Percentiles rank a stretch among this genome's conserved stretches.
Evolutionary conservation across 2,888 invertebrate species (phyloP).

Genomic region (Parnassius smintheus): DNA sequence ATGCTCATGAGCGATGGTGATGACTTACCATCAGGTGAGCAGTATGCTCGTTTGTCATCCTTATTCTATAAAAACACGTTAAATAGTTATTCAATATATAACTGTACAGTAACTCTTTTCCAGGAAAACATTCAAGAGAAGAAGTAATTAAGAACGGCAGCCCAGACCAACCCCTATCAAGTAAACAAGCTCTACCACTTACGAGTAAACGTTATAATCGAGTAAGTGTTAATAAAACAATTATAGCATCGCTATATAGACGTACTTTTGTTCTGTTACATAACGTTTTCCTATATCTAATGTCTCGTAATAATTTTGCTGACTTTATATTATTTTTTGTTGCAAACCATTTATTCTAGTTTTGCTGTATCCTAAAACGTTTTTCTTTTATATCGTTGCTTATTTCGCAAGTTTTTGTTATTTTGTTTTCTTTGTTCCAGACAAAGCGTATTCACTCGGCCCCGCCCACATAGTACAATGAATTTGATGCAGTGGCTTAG

Average conservation of each 20-base stretch:
- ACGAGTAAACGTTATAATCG: not conserved
- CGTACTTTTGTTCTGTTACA: conserved; percentile 15
- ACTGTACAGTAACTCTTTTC: too few species aligned
- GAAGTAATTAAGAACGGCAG: too few species aligned
- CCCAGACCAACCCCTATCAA: too few species aligned
- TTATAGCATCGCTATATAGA: not conserved
- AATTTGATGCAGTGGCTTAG: too few species aligned
- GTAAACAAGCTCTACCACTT: too few species aligned
- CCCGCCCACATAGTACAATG: not conserved
- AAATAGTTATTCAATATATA: too few species aligned
- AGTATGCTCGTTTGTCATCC: too few species aligned
- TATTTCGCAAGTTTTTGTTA: not conserved
- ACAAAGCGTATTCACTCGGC: not conserved
- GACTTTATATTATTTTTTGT: conserved; percentile 11
- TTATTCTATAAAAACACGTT: too few species aligned
- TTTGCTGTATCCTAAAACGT: conserved; percentile 5
- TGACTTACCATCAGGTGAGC: too few species aligned
- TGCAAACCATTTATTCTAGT: not conserved
- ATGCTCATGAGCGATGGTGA: too few species aligned
- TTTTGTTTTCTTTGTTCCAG: not conserved
- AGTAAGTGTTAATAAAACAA: not conserved
- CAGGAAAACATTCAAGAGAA: too few species aligned
- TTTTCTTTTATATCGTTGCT: not conserved
- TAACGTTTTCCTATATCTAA: not conserved
- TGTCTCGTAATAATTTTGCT: conserved; percentile 4